Conservation (phyloP, 2,113 vertebrate genomes). For the Nymphicus hollandicus region DNA sequence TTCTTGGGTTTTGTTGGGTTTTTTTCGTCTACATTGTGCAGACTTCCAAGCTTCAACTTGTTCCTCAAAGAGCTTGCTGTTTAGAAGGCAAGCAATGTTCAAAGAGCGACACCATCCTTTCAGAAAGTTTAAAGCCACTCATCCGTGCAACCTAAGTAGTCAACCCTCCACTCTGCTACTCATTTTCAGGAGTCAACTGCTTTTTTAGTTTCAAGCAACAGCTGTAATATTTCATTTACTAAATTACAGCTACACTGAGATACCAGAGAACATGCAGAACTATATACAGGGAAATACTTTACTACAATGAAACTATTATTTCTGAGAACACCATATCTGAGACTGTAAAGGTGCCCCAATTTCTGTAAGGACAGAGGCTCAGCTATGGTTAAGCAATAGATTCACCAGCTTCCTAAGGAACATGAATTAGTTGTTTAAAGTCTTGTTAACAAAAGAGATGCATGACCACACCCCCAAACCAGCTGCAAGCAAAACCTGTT, state of each 20-base stretch:
- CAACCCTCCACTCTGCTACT: not conserved
- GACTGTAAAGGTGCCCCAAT: not conserved
- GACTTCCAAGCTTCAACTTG: not conserved
- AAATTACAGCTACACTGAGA: not conserved
- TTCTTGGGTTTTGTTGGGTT: not conserved
- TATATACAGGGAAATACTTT: not conserved
- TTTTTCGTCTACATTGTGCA: not conserved
- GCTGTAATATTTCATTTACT: not conserved
- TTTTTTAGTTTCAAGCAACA: not conserved
- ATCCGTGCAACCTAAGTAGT: not conserved
- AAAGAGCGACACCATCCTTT: not conserved
- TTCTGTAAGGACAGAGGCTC: not conserved
- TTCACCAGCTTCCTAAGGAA: not conserved
- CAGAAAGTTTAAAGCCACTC: not conserved
- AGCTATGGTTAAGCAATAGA: not conserved
- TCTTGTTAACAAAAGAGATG: not conserved
- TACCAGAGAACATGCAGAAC: not conserved
- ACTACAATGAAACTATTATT: not conserved
- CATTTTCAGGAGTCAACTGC: not conserved
- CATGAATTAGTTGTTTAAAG: not conserved
- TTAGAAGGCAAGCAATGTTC: not conserved
- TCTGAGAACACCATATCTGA: not conserved
- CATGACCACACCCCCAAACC: not conserved
- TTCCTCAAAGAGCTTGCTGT: not conserved
- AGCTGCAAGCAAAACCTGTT: slow-evolving; percentile 51